A percentile compares a stretch with the other conserved stretches of the same genome.
Conservation (phyloP, 2,797 vertebrate species). For the Darevskia mixta region DNA sequence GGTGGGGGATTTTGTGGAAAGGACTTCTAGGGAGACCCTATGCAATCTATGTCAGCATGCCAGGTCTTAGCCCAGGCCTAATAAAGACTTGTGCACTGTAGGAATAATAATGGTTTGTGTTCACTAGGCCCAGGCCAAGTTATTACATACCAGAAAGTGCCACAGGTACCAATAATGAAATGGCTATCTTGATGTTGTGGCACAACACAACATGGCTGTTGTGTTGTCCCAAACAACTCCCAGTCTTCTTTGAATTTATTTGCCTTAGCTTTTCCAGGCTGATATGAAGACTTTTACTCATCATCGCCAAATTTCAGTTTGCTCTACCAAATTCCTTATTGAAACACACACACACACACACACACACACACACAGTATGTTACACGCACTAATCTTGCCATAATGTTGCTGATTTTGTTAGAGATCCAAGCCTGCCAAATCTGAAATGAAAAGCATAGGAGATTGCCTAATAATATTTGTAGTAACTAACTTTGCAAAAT, state of each 20-base stretch:
- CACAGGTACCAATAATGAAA: no score
- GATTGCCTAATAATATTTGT: neutral
- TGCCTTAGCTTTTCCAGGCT: neutral
- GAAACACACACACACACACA: no score
- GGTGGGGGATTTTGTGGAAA: neutral
- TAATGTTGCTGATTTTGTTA: neutral
- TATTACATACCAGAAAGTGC: neutral
- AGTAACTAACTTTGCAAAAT: neutral
- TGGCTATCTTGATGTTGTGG: no score
- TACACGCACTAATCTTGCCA: neutral
- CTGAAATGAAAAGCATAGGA: neutral
- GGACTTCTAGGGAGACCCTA: neutral
- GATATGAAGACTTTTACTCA: neutral
- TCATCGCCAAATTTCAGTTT: neutral
- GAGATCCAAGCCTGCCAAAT: neutral
- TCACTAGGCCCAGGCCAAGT: neutral
- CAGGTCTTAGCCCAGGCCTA: neutral
- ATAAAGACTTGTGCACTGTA: neutral
- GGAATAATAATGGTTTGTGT: neutral
- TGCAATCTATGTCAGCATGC: neutral
- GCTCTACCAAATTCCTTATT: neutral
- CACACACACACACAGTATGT: no score
- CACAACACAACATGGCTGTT: no score
- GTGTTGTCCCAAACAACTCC: neutral
- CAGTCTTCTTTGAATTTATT: neutral